phyloP scores from a whole-genome alignment of 37 sponge, comb jelly and placozoan genomes.

The Haliclona indistincta region DNA sequence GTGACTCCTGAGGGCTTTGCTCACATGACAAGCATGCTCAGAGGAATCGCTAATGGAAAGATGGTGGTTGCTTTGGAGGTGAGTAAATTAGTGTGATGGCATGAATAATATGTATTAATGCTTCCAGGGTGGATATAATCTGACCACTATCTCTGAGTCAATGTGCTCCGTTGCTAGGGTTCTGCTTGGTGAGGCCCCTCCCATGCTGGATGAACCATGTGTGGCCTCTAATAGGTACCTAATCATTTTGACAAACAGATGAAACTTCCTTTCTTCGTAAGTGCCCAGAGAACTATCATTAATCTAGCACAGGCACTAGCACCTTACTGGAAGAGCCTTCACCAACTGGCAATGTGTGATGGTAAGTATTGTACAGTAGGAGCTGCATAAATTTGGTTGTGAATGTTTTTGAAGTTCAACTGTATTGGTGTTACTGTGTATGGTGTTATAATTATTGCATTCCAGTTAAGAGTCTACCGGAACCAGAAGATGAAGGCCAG shows the following conservation, averaged over 20 bases:
- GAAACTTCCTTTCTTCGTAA: slow-evolving; percentile 10
- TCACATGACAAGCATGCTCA: slow-evolving; percentile 83
- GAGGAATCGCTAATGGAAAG: slow-evolving; percentile 72
- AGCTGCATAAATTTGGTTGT: too few species aligned
- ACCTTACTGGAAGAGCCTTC: slow-evolving; percentile 61
- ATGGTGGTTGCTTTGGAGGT: slow-evolving; percentile 87
- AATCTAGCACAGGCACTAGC: slow-evolving; percentile 18
- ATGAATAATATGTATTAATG: too few species aligned
- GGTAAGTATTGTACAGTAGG: too few species aligned
- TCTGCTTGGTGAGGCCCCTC: slow-evolving; percentile 80
- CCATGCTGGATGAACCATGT: slow-evolving; percentile 9
- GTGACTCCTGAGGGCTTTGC: slow-evolving; percentile 87
- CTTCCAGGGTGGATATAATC: slow-evolving; percentile 90
- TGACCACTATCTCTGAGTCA: slow-evolving; percentile 67
- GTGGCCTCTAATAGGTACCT: slow-evolving; percentile 32
- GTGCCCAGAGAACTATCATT: slow-evolving; percentile 62
- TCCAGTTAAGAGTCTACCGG: too few species aligned
- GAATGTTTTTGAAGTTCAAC: too few species aligned
- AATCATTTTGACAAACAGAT: too few species aligned
- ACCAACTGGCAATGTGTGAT: slow-evolving; percentile 12
- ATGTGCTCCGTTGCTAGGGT: slow-evolving; percentile 49
- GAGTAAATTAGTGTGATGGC: too few species aligned
- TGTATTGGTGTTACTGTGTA: too few species aligned
- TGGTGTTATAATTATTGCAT: too few species aligned
- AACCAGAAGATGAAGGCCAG: too few species aligned